Base-by-base conservation (phyloP, 2,113 vertebrate species). In the Semicossyphus pulcher region DNA sequence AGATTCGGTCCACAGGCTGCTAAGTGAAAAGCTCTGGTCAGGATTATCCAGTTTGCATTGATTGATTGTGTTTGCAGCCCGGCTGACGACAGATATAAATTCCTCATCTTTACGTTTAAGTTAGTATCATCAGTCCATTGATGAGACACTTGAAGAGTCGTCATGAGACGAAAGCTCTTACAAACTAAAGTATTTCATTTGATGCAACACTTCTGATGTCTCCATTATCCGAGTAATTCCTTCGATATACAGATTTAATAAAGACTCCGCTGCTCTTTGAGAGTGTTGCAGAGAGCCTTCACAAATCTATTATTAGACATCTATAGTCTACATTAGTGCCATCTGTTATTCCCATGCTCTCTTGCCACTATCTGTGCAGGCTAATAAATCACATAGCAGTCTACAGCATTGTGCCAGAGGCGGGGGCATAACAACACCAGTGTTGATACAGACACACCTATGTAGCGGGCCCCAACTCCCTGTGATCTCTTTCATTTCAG, bases 351-450 rank as follows among this genome's bases (percentile, higher is more conserved):
- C 72, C 56, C 58, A 32, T 75, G 53, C 63, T 83, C 54, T 58
- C 65, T 51, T 63, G 56, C 41, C 29, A 54, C 61, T 81, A 41
- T 86, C 61, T 69, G 51, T 76, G 60, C 71, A 63, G 69, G 65
- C 78, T 86, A 78, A 87, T 86, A 86, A 84, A 88, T 86, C 81
- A 84, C 79, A 69, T 59, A 26, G 57, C 65, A 78, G 84, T 76
- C 59, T 80, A 63, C 78, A 79, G 70, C 59, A 47, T 52, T 31
- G 71, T 76, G 68, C 74, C 74, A 68, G 84, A 70, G 83, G 61
- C 52, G 21, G 67, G 48, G 58, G 52, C 80, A 48, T 61, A 78
- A 88, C 78, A 77, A 76, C 74, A 76, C 62, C 37, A 39, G 28
- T 73, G 78, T 74, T 77, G 65, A 82, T 78, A 68, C 71, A 84